Conservation (phyloP, 2,113 vertebrate genomes). For the Melanocharis versteri region DNA sequence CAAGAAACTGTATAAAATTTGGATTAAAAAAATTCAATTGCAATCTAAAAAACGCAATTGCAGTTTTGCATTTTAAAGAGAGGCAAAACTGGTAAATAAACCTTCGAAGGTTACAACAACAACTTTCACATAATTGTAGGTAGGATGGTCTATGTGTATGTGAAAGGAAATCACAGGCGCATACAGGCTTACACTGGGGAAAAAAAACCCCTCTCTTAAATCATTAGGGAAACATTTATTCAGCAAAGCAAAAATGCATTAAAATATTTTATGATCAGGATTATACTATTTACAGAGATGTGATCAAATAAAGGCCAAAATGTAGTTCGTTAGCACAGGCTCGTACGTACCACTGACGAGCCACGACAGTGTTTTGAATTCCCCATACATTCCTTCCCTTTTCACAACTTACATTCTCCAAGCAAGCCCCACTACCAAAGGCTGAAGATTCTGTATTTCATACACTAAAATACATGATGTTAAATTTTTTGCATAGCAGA, state of each 20-base stretch:
- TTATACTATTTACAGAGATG: constrained; percentile 31
- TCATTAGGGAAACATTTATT: constrained; percentile 38
- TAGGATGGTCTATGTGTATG: neutral
- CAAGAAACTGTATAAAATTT: constrained; percentile 63
- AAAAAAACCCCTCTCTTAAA: neutral
- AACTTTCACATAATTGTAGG: constrained; percentile 40
- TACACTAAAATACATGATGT: neutral
- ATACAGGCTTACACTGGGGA: neutral
- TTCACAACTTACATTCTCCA: constrained; percentile 23
- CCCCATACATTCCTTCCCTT: constrained; percentile 8
- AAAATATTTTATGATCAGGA: constrained; percentile 2
- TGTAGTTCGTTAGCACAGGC: neutral
- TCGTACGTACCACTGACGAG: neutral
- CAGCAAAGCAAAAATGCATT: constrained; percentile 31
- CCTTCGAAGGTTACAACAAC: neutral
- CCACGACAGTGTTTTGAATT: neutral
- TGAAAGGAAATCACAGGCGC: neutral
- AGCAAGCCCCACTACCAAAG: constrained; percentile 18
- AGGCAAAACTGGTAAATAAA: constrained; percentile 39
- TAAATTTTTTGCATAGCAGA: constrained; percentile 22
- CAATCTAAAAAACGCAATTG: neutral
- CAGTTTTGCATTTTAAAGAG: neutral
- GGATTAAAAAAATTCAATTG: constrained; percentile 47
- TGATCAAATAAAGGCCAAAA: constrained; percentile 36
- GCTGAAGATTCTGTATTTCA: constrained; percentile 1